These are phyloP conservation scores for Arnoldichthys spilopterus DNA, from an alignment of 2,797 vertebrate genomes.

Conservation along the genomic window DNA sequence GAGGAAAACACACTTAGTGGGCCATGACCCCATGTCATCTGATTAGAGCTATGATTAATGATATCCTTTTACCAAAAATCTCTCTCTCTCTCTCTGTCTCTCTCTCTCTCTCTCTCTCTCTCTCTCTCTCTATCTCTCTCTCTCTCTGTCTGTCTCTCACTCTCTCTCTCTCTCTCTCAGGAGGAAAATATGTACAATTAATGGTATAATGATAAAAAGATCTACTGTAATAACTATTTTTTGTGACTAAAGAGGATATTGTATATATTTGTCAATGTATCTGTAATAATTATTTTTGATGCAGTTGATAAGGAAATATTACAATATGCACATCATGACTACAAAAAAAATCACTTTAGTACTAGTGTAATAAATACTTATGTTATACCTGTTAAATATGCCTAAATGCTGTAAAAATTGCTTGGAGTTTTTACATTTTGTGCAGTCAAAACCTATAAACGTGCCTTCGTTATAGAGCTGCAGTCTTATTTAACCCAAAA, in stretches of 20 bases:
- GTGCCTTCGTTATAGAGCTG: not conserved
- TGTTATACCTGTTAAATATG: too few relatives aligned
- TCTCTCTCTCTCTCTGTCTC: conserved; percentile 76
- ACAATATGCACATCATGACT: not conserved
- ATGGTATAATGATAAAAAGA: not conserved
- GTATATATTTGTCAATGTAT: not conserved
- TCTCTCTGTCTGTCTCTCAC: conserved; percentile 73
- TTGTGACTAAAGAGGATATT: not conserved
- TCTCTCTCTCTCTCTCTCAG: conserved; percentile 11
- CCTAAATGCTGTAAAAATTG: too few relatives aligned
- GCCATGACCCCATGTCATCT: conserved; percentile 97
- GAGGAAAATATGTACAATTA: not conserved
- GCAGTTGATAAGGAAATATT: not conserved
- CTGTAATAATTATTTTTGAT: not conserved
- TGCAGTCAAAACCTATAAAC: not conserved
- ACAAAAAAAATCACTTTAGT: not conserved
- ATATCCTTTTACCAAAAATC: conserved; percentile 90
- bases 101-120: conserved; percentile 14
- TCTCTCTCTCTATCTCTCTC: conserved; percentile 75
- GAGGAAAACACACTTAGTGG: conserved; percentile 98
- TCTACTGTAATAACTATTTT: not conserved
- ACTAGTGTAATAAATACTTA: not conserved
- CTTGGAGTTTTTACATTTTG: not conserved
- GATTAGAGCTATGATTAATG: conserved; percentile 99
- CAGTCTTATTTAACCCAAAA: not conserved